Evolutionary conservation across 2,797 vertebrate species (phyloP).

Genomic region (Microctenopoma lineatum): DNA sequence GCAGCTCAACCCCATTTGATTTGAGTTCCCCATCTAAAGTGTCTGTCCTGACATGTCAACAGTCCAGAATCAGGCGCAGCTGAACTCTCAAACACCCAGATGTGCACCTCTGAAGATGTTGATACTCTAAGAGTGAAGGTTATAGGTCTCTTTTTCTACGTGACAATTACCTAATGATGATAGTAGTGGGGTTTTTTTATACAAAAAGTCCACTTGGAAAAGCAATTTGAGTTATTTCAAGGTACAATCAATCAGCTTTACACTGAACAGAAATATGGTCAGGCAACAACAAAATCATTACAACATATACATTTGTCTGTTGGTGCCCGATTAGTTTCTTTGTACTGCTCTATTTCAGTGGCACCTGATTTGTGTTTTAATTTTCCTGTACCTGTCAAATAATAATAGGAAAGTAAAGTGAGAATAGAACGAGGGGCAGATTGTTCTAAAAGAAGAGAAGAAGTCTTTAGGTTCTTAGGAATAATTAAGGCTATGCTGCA

Average conservation of each 20-base stretch:
- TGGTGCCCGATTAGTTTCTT: not conserved
- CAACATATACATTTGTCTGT: not conserved
- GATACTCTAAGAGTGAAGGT: too few species aligned
- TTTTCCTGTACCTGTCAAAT: constrained; percentile 10
- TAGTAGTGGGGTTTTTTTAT: too few species aligned
- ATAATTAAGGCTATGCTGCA: constrained; percentile 11
- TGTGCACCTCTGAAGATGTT: too few species aligned
- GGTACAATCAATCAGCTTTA: not conserved
- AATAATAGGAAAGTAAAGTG: constrained; percentile 7
- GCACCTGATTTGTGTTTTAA: constrained; percentile 12
- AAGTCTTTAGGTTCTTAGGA: not conserved
- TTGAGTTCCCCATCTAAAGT: not conserved
- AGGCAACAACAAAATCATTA: not conserved
- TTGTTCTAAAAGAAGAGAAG: constrained; percentile 7
- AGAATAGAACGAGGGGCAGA: constrained; percentile 2
- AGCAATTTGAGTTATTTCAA: not conserved
- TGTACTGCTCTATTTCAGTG: not conserved
- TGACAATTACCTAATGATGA: too few species aligned
- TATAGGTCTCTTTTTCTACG: too few species aligned
- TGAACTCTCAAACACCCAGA: too few species aligned
- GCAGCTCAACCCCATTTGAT: not conserved
- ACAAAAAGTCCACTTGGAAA: not conserved
- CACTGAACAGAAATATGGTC: not conserved
- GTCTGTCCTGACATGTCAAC: too few species aligned
- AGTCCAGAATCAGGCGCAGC: not conserved